Percentiles rank a stretch among this genome's conserved stretches.
These are phyloP conservation scores for Catamblyrhynchus diadema DNA, from an alignment of 2,797 vertebrate genomes.

Conservation along the genomic window DNA sequence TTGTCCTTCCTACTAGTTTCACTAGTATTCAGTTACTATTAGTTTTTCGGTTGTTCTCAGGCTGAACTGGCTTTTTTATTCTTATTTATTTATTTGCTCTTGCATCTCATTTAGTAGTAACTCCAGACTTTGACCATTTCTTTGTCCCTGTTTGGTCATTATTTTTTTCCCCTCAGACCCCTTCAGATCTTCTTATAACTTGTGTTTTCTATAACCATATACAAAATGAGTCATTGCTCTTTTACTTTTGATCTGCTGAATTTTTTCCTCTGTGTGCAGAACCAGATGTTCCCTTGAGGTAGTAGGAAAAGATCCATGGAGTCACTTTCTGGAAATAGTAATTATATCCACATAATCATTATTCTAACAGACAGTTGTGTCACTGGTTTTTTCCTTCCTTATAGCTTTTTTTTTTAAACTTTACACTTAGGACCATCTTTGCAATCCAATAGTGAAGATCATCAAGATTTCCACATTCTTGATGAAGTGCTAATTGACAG, in stretches of 20 bases:
- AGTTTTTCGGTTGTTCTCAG: neutral
- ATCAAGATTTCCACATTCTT: neutral
- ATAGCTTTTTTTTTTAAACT: neutral
- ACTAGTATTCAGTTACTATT: neutral
- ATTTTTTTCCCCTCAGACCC: neutral
- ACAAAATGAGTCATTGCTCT: neutral
- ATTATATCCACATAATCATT: neutral
- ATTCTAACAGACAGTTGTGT: neutral
- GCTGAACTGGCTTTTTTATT: neutral
- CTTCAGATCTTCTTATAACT: neutral
- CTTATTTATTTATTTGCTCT: neutral
- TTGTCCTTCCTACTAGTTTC: neutral
- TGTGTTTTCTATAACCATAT: neutral
- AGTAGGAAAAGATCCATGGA: neutral
- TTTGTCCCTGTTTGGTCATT: conserved; percentile 27
- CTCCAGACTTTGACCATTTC: neutral
- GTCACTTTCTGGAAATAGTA: neutral
- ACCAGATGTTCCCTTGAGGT: neutral
- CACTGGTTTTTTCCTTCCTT: neutral
- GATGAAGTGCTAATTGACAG: neutral
- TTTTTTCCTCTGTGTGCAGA: neutral
- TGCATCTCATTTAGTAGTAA: conserved; percentile 2
- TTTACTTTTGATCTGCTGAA: neutral
- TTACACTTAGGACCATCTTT: neutral
- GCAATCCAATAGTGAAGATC: neutral